Evolutionary conservation across 1,140 invertebrate genomes (phyloP).

Genomic region (Bombyx mandarina): DNA sequence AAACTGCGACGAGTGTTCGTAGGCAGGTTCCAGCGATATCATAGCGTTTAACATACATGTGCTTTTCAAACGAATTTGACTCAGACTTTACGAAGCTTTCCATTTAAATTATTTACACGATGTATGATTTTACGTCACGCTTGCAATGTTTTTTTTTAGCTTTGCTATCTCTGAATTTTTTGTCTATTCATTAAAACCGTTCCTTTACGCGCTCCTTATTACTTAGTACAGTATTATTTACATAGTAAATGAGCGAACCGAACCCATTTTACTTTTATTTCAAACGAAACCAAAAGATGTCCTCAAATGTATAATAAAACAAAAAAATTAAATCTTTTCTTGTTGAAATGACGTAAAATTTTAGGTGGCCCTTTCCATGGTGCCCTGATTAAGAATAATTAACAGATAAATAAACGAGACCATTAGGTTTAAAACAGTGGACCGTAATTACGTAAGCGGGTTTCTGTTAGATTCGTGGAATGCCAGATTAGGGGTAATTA

Average conservation of each 20-base stretch:
- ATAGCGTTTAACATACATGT: conserved; percentile 33
- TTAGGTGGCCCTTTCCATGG: not conserved
- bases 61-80: conserved; percentile 40
- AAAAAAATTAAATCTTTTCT: too few species aligned
- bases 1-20: conserved; percentile 47
- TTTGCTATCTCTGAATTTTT: too few species aligned
- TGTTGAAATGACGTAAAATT: not conserved
- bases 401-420: conserved; percentile 44
- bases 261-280: too few species aligned
- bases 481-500: conserved; percentile 62
- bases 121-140: too few species aligned
- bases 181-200: too few species aligned
- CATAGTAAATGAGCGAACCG: not conserved
- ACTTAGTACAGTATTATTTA: too few species aligned
- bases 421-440: conserved; percentile 40
- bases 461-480: conserved; percentile 43
- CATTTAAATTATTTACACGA: conserved; percentile 5
- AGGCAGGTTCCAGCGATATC: conserved; percentile 48
- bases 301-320: conserved; percentile 1
- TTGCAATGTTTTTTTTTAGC: too few species aligned
- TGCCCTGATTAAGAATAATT: conserved; percentile 15
- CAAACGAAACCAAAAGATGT: not conserved
- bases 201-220: too few species aligned
- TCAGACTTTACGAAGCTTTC: conserved; percentile 18
- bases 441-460: conserved; percentile 40